Conservation (phyloP, 2,888 invertebrate species). For the Holacanthella duospinosa region DNA sequence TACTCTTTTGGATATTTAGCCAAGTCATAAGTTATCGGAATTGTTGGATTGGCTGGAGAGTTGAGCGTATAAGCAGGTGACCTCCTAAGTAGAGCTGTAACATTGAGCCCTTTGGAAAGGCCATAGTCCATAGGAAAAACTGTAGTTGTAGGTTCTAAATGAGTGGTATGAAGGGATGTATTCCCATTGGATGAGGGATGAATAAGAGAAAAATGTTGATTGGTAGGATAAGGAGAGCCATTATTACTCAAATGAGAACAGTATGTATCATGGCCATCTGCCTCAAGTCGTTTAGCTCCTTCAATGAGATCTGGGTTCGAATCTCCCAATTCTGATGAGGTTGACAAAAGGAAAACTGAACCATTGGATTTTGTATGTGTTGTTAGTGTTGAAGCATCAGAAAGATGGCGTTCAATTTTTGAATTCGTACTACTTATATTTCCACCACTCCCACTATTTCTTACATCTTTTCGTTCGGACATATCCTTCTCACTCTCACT, state of each 20-base stretch:
- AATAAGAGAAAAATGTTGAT: background rate
- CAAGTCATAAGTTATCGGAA: slow-evolving; percentile 34
- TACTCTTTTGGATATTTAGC: slow-evolving; percentile 37
- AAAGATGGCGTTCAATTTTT: slow-evolving; percentile 33
- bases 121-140: slow-evolving; percentile 69
- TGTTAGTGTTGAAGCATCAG: slow-evolving; percentile 35
- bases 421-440: slow-evolving; percentile 6
- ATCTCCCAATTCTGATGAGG: slow-evolving; percentile 35
- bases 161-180: slow-evolving; percentile 2
- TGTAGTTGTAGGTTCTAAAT: slow-evolving; percentile 41
- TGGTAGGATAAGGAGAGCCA: background rate
- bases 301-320: slow-evolving; percentile 37
- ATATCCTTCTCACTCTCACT: slow-evolving; percentile 18
- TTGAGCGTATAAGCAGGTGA: slow-evolving; percentile 26
- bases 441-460: slow-evolving; percentile 5
- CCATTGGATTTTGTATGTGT: slow-evolving; percentile 37
- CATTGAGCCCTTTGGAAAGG: slow-evolving; percentile 49
- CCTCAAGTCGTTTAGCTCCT: slow-evolving; percentile 35
- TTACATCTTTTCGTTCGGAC: slow-evolving; percentile 21
- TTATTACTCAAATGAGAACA: slow-evolving; percentile 24
- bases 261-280: slow-evolving; percentile 31
- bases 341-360: slow-evolving; percentile 36
- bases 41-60: slow-evolving; percentile 4
- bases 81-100: slow-evolving; percentile 26
- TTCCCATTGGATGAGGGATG: slow-evolving; percentile 16